These are phyloP conservation scores for Opisthograptis luteolata DNA, from an alignment of 2,888 invertebrate species.

Conservation along the genomic window DNA sequence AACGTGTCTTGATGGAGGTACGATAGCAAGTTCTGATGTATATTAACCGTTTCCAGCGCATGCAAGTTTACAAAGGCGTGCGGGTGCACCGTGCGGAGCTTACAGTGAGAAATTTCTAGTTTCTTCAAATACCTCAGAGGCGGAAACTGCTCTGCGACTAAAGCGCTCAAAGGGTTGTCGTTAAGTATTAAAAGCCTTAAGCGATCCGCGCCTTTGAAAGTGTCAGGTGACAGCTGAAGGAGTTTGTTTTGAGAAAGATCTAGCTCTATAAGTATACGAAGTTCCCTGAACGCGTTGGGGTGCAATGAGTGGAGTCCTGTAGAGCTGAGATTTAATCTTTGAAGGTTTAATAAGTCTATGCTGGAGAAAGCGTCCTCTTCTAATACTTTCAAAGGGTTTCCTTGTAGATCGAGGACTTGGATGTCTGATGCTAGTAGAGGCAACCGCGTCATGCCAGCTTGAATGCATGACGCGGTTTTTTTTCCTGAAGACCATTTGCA, in stretches of 20 bases:
- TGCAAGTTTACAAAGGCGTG: slow-evolving; percentile 90
- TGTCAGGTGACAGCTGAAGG: slow-evolving; percentile 88
- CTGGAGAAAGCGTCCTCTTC: slow-evolving; percentile 90
- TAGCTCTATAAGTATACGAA: slow-evolving; percentile 93
- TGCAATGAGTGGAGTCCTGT: slow-evolving; percentile 90
- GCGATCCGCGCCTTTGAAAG: slow-evolving; percentile 92
- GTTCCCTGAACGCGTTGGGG: slow-evolving; percentile 91
- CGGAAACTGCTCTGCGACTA: slow-evolving; percentile 92
- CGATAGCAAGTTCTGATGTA: slow-evolving; percentile 91
- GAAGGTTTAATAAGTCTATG: slow-evolving; percentile 92
- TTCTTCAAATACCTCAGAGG: slow-evolving; percentile 90
- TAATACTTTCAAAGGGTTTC: slow-evolving; percentile 89
- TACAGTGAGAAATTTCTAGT: slow-evolving; percentile 92
- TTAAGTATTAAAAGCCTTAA: slow-evolving; percentile 90
- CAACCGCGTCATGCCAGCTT: slow-evolving; percentile 89
- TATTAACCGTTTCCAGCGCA: slow-evolving; percentile 91
- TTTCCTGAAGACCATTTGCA: slow-evolving; percentile 97
- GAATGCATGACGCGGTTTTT: slow-evolving; percentile 93
- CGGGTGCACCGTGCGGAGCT: slow-evolving; percentile 88
- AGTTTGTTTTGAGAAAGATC: slow-evolving; percentile 93
- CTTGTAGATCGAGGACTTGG: slow-evolving; percentile 91
- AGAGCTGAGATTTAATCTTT: slow-evolving; percentile 91
- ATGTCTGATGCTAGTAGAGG: slow-evolving; percentile 84
- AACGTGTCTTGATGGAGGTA: slow-evolving; percentile 83
- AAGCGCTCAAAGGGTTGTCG: slow-evolving; percentile 90